Conservation (phyloP, 2,888 invertebrate species). For the Spilosoma lubricipeda region DNA sequence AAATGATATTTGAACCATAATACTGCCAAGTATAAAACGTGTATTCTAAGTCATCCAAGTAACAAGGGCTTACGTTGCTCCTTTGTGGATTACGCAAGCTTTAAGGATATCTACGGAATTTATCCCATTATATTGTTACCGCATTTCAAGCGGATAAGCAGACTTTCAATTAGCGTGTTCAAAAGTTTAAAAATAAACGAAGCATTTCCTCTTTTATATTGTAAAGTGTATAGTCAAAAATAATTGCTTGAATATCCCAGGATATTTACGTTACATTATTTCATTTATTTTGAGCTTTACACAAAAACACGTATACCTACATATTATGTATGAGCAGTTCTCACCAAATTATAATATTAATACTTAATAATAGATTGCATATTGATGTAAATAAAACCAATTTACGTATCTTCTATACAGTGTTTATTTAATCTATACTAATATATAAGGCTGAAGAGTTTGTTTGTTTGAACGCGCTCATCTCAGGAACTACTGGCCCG, state of each 20-base stretch:
- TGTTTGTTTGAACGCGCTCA: no score
- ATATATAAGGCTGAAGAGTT: no score
- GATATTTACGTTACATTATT: background rate
- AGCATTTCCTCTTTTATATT: slow-evolving; percentile 36
- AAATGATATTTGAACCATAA: slow-evolving; percentile 3
- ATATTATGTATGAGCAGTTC: no score
- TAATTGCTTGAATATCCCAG: background rate
- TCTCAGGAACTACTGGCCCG: no score
- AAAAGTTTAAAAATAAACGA: slow-evolving; percentile 47
- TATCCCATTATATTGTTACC: slow-evolving; percentile 52
- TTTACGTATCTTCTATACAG: no score
- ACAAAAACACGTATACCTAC: no score
- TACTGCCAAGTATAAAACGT: background rate
- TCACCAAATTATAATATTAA: background rate
- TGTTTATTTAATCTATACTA: no score
- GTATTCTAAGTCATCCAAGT: slow-evolving; percentile 47
- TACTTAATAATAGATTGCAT: no score
- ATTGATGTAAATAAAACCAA: no score
- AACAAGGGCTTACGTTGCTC: slow-evolving; percentile 48
- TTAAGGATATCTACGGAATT: slow-evolving; percentile 55
- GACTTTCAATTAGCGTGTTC: slow-evolving; percentile 58
- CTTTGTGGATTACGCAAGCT: slow-evolving; percentile 53
- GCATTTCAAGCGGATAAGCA: slow-evolving; percentile 50
- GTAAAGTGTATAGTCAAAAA: background rate
- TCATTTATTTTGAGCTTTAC: background rate